Percentiles rank a stretch among this genome's conserved stretches.
Conservation (phyloP, 2,113 vertebrate genomes). For the Leuciscus idus region DNA sequence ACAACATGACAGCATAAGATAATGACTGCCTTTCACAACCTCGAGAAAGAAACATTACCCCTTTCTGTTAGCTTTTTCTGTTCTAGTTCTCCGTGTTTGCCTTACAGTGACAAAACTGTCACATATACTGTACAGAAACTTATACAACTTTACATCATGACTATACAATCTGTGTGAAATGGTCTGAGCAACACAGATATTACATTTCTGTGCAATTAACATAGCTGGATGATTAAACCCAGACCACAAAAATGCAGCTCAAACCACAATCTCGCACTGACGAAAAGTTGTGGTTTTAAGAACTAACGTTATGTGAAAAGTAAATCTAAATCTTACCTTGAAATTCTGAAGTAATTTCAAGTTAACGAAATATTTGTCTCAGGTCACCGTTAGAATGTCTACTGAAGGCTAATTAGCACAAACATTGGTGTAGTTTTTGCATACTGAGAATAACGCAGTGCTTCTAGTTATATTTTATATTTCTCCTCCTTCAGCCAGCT, state of each 20-base stretch:
- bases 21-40: neutral
- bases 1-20: neutral
- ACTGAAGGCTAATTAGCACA: neutral
- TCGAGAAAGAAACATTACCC: neutral
- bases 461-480: neutral
- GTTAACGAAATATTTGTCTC: neutral
- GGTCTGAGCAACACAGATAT: constrained; percentile 4
- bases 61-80: neutral
- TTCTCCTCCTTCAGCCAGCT: neutral
- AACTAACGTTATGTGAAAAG: neutral
- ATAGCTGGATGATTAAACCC: constrained; percentile 37
- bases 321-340: neutral
- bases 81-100: neutral
- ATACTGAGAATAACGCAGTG: neutral
- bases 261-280: neutral
- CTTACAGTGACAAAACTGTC: neutral
- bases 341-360: neutral
- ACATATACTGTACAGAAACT: no score
- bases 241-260: constrained; percentile 21
- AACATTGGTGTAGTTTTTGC: neutral
- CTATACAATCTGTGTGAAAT: constrained; percentile 10
- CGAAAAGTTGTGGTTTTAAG: neutral
- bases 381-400: neutral
- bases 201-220: constrained; percentile 33
- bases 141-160: neutral